Conservation (phyloP, 2,797 vertebrate species). For the Anguilla anguilla region DNA sequence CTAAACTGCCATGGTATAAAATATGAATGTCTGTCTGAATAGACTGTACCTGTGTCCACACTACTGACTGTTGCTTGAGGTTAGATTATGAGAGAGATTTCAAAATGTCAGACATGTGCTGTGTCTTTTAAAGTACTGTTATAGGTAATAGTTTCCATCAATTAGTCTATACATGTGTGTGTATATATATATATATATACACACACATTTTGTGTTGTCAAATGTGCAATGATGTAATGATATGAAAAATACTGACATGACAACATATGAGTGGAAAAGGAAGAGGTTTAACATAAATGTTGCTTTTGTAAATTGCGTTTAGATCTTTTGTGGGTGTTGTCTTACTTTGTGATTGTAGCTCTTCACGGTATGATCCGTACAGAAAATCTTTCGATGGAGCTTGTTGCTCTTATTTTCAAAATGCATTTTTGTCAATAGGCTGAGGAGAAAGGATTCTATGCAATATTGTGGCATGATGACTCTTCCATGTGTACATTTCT, state of each 20-base stretch:
- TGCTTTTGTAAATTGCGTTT: conserved; percentile 78
- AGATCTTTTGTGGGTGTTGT: conserved; percentile 69
- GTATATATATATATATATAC: conserved; percentile 26
- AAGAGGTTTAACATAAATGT: conserved; percentile 88
- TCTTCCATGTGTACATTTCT: conserved; percentile 83
- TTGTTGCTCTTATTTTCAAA: conserved; percentile 76
- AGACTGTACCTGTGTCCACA: conserved; percentile 85
- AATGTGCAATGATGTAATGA: conserved; percentile 55
- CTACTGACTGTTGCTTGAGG: conserved; percentile 87
- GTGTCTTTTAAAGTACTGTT: conserved; percentile 61
- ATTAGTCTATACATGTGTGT: conserved; percentile 56
- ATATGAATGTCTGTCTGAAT: conserved; percentile 80
- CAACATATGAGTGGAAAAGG: conserved; percentile 73
- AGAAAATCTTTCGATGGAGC: conserved; percentile 47
- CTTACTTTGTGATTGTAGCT: conserved; percentile 65
- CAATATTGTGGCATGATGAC: conserved; percentile 87
- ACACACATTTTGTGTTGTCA: conserved; percentile 76
- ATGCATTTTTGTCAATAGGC: conserved; percentile 73
- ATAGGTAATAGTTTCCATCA: conserved; percentile 43
- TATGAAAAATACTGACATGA: conserved; percentile 28
- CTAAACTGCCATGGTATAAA: conserved; percentile 78
- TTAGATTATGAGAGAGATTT: conserved; percentile 75
- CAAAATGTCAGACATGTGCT: conserved; percentile 69
- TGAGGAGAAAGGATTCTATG: conserved; percentile 71
- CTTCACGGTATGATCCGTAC: conserved; percentile 58